phyloP scores from a whole-genome alignment of 2,888 invertebrate genomes.

The Epinotia ramella region DNA sequence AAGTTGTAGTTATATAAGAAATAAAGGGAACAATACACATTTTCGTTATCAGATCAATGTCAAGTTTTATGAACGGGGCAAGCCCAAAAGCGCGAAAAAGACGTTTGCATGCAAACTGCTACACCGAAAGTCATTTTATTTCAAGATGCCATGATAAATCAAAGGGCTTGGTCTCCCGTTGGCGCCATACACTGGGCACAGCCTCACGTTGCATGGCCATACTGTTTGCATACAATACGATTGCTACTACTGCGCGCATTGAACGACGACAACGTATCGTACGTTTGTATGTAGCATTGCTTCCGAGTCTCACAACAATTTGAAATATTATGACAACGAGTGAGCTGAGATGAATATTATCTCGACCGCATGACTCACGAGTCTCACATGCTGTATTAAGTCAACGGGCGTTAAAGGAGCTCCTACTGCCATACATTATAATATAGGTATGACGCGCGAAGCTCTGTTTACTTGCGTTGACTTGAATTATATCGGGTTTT shows the following conservation, averaged over 20 bases:
- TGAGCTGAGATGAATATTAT: conserved; percentile 2
- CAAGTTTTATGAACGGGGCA: too few relatives aligned
- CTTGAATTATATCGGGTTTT: neutral
- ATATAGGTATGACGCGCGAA: too few relatives aligned
- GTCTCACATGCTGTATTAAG: neutral
- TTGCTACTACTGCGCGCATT: neutral
- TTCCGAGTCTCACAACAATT: neutral
- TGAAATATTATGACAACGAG: neutral
- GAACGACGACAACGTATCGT: neutral
- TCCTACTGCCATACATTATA: too few relatives aligned
- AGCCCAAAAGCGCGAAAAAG: too few relatives aligned
- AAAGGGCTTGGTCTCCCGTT: neutral
- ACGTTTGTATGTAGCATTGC: neutral
- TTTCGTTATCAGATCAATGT: too few relatives aligned
- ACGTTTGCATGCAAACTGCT: too few relatives aligned
- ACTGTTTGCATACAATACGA: neutral
- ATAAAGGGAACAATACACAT: too few relatives aligned
- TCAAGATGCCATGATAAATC: neutral
- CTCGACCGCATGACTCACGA: neutral
- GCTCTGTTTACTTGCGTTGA: too few relatives aligned
- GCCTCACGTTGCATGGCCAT: neutral
- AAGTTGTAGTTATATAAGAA: too few relatives aligned
- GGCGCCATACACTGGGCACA: neutral
- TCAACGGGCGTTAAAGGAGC: too few relatives aligned
- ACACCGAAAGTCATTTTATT: too few relatives aligned